Percentiles rank a stretch among this genome's conserved stretches.
Conservation (phyloP, 2,888 invertebrate genomes). For the Caenorhabditis imperialis region DNA sequence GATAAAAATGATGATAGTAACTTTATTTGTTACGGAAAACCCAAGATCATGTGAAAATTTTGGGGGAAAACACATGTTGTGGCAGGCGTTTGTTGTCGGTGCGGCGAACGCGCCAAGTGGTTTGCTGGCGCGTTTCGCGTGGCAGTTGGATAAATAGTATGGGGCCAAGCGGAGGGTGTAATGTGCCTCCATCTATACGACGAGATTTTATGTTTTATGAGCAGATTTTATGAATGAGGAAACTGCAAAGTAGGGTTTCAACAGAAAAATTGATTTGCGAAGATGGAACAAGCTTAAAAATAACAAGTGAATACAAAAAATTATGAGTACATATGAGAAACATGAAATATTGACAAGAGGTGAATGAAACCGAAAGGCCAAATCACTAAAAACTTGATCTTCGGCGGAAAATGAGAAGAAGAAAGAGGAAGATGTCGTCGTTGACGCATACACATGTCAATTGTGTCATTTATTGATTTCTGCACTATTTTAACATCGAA, state of each 20-base stretch:
- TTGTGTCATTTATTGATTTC: too few species aligned
- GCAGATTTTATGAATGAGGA: not conserved
- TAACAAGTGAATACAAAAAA: too few species aligned
- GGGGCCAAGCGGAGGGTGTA: not conserved
- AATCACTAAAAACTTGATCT: slow-evolving; percentile 49
- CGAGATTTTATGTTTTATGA: not conserved
- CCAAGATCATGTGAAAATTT: slow-evolving; percentile 41
- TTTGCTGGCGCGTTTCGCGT: slow-evolving; percentile 13
- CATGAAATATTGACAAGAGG: too few species aligned
- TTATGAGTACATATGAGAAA: too few species aligned
- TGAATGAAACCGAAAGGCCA: slow-evolving; percentile 8
- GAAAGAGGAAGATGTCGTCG: too few species aligned
- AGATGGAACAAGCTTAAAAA: too few species aligned
- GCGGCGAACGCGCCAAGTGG: too few species aligned
- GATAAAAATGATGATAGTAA: not conserved
- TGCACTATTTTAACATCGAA: too few species aligned
- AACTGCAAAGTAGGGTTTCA: too few species aligned
- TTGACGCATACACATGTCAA: too few species aligned
- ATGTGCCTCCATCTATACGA: not conserved
- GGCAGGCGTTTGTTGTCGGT: not conserved
- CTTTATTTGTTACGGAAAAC: slow-evolving; percentile 9
- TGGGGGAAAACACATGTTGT: slow-evolving; percentile 42
- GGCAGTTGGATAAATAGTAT: not conserved
- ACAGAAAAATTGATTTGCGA: too few species aligned
- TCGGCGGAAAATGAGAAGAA: slow-evolving; percentile 3